A percentile compares a stretch with the other conserved stretches of the same genome.
Conservation (phyloP, 1,140 invertebrate species). For the Helicoverpa armigera region DNA sequence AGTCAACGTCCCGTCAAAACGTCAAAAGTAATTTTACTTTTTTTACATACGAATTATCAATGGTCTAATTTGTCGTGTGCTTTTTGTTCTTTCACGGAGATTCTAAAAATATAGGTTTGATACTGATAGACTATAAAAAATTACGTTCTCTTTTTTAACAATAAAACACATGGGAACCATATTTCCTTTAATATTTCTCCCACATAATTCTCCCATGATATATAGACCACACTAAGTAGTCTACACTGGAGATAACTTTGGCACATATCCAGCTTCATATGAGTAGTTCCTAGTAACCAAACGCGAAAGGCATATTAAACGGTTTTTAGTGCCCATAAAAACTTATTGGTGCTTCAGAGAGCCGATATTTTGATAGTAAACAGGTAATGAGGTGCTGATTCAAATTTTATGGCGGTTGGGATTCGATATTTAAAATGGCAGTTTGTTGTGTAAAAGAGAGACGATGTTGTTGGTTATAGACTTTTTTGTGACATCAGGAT, state of each 20-base stretch:
- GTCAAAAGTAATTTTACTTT: too few species aligned
- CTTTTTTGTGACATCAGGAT: too few species aligned
- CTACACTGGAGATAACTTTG: conserved; percentile 54
- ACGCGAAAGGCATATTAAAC: conserved; percentile 50
- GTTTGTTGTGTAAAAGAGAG: neutral
- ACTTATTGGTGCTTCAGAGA: conserved; percentile 40
- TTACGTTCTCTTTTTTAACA: too few species aligned
- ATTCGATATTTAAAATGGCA: neutral
- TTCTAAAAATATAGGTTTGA: too few species aligned
- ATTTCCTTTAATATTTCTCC: neutral
- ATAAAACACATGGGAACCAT: neutral
- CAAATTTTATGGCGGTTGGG: conserved; percentile 21
- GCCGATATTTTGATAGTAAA: conserved; percentile 45
- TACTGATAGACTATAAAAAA: too few species aligned
- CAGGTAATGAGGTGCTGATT: conserved; percentile 28
- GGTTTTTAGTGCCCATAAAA: conserved; percentile 46
- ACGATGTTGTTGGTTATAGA: neutral
- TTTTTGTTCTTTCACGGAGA: too few species aligned
- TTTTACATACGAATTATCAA: too few species aligned
- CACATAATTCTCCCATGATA: conserved; percentile 48
- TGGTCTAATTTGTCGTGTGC: too few species aligned
- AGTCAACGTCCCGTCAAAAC: too few species aligned
- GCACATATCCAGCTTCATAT: conserved; percentile 47
- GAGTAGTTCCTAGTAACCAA: conserved; percentile 49
- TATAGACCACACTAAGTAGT: conserved; percentile 57